A percentile compares a stretch with the other conserved stretches of the same genome.
phyloP scores from a whole-genome alignment of 1,140 invertebrate genomes.

The Dendroctonus valens region DNA sequence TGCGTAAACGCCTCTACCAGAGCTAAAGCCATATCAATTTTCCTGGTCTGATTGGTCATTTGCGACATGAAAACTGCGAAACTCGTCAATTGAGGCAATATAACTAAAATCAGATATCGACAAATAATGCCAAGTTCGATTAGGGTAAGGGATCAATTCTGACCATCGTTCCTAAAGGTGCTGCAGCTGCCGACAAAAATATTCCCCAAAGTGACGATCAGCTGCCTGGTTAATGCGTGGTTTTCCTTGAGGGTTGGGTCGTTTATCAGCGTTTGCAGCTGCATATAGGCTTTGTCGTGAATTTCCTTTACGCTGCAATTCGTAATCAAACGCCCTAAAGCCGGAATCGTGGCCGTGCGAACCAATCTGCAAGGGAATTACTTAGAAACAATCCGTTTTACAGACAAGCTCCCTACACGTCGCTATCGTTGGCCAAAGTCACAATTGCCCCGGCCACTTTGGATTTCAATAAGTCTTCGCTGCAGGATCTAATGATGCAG shows the following conservation, averaged over 20 bases:
- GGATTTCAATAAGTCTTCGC: slow-evolving; percentile 58
- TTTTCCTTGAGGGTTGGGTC: slow-evolving; percentile 55
- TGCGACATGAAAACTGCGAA: slow-evolving; percentile 60
- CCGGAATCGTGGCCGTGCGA: slow-evolving; percentile 62
- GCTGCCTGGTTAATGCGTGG: slow-evolving; percentile 51
- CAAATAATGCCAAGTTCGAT: not conserved
- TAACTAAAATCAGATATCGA: slow-evolving; percentile 55
- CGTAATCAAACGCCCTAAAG: slow-evolving; percentile 64
- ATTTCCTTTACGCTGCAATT: slow-evolving; percentile 59
- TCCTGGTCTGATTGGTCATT: slow-evolving; percentile 55
- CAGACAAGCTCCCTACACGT: slow-evolving; percentile 56
- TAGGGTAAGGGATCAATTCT: slow-evolving; percentile 6
- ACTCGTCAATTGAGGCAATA: slow-evolving; percentile 61
- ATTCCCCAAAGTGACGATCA: slow-evolving; percentile 55
- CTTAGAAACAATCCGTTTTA: not conserved
- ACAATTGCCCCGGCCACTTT: slow-evolving; percentile 68
- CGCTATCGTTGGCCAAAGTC: slow-evolving; percentile 68
- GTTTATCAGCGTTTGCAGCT: slow-evolving; percentile 65
- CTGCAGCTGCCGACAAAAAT: slow-evolving; percentile 56
- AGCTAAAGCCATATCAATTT: slow-evolving; percentile 59
- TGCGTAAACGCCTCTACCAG: slow-evolving; percentile 68
- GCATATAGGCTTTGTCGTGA: slow-evolving; percentile 69
- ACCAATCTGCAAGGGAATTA: slow-evolving; percentile 56
- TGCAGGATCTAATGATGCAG: slow-evolving; percentile 57
- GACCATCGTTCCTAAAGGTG: slow-evolving; percentile 60